These are phyloP conservation scores for Heloderma charlesbogerti DNA, from an alignment of 2,113 vertebrate species.

Conservation along the genomic window DNA sequence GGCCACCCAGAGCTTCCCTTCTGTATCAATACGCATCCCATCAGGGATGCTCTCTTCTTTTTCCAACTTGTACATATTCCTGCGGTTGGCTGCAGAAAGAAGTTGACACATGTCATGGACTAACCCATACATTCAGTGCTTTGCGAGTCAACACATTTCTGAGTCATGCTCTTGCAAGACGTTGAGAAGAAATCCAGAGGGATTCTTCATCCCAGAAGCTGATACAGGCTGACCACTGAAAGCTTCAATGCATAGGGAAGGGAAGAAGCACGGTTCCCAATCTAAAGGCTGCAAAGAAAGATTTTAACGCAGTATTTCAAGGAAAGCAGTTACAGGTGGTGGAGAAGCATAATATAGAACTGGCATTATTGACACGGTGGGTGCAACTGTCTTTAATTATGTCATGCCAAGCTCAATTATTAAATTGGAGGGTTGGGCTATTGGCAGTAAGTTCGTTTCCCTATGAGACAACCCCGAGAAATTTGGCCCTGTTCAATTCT, in stretches of 20 bases:
- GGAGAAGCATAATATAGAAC: not conserved
- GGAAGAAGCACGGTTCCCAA: not conserved
- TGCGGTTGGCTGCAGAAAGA: slow-evolving; percentile 77
- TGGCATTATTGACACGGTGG: not conserved
- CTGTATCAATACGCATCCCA: slow-evolving; percentile 90
- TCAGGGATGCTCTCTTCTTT: slow-evolving; percentile 91
- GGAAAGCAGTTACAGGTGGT: not conserved
- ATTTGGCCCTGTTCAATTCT: not conserved
- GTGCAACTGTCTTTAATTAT: not conserved
- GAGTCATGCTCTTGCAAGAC: not conserved
- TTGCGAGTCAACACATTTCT: slow-evolving; percentile 16
- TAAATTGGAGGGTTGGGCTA: not conserved
- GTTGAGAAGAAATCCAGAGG: not conserved
- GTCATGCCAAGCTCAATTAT: not conserved
- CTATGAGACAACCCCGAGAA: too few relatives aligned
- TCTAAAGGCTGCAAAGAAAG: not conserved
- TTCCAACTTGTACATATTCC: slow-evolving; percentile 79
- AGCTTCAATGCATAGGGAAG: not conserved
- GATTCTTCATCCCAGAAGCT: not conserved
- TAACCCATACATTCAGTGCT: not conserved
- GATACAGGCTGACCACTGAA: not conserved
- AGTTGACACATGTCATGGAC: not conserved
- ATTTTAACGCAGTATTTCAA: too few relatives aligned
- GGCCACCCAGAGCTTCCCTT: slow-evolving; percentile 93
- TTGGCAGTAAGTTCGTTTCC: not conserved